Conservation (phyloP, 2,797 vertebrate genomes). For the Poeciliopsis turneri region DNA sequence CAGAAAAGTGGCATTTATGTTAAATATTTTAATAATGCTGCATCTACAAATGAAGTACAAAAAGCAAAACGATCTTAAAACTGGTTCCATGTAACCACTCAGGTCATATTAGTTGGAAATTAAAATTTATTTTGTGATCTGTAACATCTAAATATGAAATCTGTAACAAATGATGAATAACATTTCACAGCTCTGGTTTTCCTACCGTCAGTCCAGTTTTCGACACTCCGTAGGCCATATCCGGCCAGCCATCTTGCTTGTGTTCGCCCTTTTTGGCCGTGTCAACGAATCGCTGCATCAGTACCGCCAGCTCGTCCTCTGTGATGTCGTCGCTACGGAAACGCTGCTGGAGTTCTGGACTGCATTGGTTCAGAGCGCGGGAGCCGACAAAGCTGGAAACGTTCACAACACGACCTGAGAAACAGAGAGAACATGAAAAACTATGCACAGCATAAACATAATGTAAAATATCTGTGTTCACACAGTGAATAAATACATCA, state of each 20-base stretch:
- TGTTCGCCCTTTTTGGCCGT: slow-evolving; percentile 81
- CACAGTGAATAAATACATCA: neutral
- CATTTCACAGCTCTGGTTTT: neutral
- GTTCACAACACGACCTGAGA: slow-evolving; percentile 90
- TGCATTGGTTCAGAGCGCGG: slow-evolving; percentile 80
- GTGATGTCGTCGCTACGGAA: slow-evolving; percentile 87
- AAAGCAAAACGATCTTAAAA: neutral
- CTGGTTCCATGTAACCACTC: neutral
- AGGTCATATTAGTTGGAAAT: neutral
- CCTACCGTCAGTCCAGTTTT: slow-evolving; percentile 89
- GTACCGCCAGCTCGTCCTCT: slow-evolving; percentile 86
- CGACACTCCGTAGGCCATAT: slow-evolving; percentile 87
- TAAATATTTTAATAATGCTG: neutral
- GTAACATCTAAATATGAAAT: neutral
- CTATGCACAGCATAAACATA: neutral
- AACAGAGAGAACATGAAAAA: neutral
- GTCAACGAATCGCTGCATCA: slow-evolving; percentile 89
- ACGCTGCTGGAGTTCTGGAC: slow-evolving; percentile 83
- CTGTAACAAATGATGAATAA: neutral
- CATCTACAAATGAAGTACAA: neutral
- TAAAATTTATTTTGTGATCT: neutral
- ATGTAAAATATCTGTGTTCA: neutral
- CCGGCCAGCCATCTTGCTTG: slow-evolving; percentile 87
- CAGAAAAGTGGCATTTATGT: neutral
- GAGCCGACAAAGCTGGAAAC: slow-evolving; percentile 83